These are phyloP conservation scores for Sarcophaga bullata DNA, from an alignment of 1,140 invertebrate species.

Conservation along the genomic window DNA sequence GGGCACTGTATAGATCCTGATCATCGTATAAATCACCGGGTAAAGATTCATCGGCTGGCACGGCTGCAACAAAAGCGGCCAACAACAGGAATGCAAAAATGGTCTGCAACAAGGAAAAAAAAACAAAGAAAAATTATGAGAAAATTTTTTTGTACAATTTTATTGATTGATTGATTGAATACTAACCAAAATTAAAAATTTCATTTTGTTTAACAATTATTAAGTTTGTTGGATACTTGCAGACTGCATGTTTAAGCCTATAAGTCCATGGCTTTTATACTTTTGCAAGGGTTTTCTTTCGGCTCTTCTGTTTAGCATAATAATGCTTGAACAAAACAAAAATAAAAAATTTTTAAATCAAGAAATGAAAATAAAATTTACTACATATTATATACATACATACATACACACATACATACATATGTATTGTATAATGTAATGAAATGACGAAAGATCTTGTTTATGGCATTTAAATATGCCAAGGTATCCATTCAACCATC, in stretches of 20 bases:
- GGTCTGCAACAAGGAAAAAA: constrained; percentile 47
- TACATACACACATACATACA: neutral
- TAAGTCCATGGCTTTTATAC: constrained; percentile 42
- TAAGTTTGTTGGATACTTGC: neutral
- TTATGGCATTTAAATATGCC: constrained; percentile 34
- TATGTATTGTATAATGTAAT: neutral
- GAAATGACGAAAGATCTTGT: constrained; percentile 29
- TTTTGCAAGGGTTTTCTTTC: neutral
- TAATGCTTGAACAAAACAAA: neutral
- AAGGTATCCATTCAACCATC: constrained; percentile 29
- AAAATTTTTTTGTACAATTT: neutral
- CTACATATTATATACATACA: neutral
- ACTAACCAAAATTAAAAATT: constrained; percentile 58
- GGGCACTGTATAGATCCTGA: constrained; percentile 53
- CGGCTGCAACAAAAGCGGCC: constrained; percentile 53
- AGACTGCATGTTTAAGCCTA: neutral
- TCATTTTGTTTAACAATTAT: constrained; percentile 49
- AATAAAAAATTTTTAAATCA: too few species aligned
- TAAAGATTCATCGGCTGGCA: constrained; percentile 58
- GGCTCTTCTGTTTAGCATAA: neutral
- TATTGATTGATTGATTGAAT: neutral
- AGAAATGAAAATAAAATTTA: neutral
- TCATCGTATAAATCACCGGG: constrained; percentile 56
- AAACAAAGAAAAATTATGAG: neutral
- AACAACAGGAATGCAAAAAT: constrained; percentile 55